Evolutionary conservation across 2,797 vertebrate genomes (phyloP).

Genomic region (Mycteria americana): DNA sequence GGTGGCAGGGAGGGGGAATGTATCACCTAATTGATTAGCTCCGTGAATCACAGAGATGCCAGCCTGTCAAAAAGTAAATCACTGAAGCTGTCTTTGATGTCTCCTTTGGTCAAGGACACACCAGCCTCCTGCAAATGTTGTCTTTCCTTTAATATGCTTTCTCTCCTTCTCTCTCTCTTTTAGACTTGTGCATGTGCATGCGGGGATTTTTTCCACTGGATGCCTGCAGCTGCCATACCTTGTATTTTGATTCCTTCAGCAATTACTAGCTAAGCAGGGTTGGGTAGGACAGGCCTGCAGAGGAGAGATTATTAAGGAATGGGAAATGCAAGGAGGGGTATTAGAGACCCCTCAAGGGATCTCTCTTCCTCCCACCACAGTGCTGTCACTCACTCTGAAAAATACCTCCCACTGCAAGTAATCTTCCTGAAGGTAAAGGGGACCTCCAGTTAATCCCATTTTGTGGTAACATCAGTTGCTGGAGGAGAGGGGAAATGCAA

Average conservation of each 20-base stretch:
- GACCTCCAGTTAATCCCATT: background rate
- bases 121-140: background rate
- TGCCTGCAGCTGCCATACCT: conserved; percentile 1
- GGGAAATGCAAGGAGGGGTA: background rate
- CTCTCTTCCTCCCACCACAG: background rate
- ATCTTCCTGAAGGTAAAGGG: background rate
- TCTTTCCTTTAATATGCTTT: conserved; percentile 39
- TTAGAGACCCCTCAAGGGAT: background rate
- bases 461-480: background rate
- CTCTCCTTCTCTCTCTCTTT: background rate
- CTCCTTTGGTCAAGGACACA: conserved; percentile 46
- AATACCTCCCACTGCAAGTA: background rate
- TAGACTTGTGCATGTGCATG: background rate
- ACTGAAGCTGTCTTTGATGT: conserved; percentile 56
- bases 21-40: conserved; percentile 65
- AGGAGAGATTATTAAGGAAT: background rate
- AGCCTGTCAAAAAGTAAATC: conserved; percentile 63
- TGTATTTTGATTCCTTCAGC: background rate
- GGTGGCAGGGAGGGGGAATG: background rate
- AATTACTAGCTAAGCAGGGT: background rate
- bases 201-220: background rate
- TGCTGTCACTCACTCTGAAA: background rate
- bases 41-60: conserved; percentile 56
- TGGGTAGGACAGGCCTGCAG: background rate
- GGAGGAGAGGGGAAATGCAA: background rate